Evolutionary conservation across 2,797 vertebrate genomes (phyloP).

Genomic region (Poliocrania exsul): DNA sequence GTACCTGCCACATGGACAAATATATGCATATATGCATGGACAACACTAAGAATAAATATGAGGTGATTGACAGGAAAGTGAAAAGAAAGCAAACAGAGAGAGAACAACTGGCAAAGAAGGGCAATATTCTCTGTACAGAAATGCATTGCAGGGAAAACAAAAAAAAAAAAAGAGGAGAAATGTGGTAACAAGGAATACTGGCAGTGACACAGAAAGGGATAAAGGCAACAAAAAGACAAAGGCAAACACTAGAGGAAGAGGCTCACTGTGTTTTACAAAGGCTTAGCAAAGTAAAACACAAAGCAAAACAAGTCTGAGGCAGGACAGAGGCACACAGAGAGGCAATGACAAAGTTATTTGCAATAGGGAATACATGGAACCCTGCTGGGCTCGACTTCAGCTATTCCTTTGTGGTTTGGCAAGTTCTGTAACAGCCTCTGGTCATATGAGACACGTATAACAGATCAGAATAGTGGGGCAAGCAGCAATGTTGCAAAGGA

Average conservation of each 20-base stretch:
- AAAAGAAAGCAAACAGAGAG: not conserved
- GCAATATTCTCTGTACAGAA: not conserved
- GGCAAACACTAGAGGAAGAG: not conserved
- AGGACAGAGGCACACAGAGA: accelerated
- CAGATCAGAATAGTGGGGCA: not conserved
- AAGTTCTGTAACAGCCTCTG: not conserved
- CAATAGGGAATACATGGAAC: not conserved
- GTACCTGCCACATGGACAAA: not conserved
- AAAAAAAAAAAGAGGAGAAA: not conserved
- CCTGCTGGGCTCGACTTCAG: not conserved
- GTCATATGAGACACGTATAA: not conserved
- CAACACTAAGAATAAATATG: not conserved
- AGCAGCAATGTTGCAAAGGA: not conserved
- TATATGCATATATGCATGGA: not conserved
- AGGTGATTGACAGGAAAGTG: not conserved
- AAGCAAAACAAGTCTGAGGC: not conserved
- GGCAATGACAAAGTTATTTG: not conserved
- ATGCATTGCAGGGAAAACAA: not conserved
- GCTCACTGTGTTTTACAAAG: not conserved
- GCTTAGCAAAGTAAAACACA: not conserved
- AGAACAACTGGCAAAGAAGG: not conserved
- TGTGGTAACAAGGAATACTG: not conserved
- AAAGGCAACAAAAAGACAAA: not conserved
- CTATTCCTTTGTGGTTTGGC: not conserved
- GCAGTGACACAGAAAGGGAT: not conserved